Evolutionary conservation across 2,797 vertebrate species (phyloP).

Genomic region (Sebastolobus altivelis): DNA sequence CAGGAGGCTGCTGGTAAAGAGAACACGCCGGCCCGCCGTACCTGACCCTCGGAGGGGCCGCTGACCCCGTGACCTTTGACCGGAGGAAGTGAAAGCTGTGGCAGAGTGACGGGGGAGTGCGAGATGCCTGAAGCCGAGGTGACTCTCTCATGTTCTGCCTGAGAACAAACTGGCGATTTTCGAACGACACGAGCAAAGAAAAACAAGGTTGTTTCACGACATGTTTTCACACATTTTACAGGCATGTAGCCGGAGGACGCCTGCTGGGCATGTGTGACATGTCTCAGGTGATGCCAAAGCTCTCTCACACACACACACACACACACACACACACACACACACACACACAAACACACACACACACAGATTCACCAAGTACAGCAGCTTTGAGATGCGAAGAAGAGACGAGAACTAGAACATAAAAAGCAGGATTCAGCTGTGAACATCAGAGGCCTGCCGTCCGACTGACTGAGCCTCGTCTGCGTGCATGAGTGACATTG

Average conservation of each 20-base stretch:
- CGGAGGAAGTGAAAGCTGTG: constrained; percentile 76
- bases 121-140: constrained; percentile 68
- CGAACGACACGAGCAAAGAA: constrained; percentile 24
- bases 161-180: constrained; percentile 43
- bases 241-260: neutral
- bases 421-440: neutral
- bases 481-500: constrained; percentile 31
- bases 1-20: constrained; percentile 56
- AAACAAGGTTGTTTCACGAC: constrained; percentile 46
- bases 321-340: constrained; percentile 2
- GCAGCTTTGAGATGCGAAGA: neutral
- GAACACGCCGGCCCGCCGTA: constrained; percentile 37
- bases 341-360: no score
- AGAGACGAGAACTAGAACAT: neutral
- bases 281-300: constrained; percentile 50
- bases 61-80: constrained; percentile 78
- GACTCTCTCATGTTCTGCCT: constrained; percentile 42
- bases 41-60: constrained; percentile 71
- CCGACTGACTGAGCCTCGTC: constrained; percentile 9
- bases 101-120: constrained; percentile 67
- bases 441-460: constrained; percentile 15
- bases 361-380: constrained; percentile 15
- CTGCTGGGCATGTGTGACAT: constrained; percentile 45
- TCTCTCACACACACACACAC: constrained; percentile 4
- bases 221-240: constrained; percentile 57